Percentiles rank a stretch among this genome's conserved stretches.
phyloP scores from a whole-genome alignment of 2,113 vertebrate genomes.

The Solea senegalensis region DNA sequence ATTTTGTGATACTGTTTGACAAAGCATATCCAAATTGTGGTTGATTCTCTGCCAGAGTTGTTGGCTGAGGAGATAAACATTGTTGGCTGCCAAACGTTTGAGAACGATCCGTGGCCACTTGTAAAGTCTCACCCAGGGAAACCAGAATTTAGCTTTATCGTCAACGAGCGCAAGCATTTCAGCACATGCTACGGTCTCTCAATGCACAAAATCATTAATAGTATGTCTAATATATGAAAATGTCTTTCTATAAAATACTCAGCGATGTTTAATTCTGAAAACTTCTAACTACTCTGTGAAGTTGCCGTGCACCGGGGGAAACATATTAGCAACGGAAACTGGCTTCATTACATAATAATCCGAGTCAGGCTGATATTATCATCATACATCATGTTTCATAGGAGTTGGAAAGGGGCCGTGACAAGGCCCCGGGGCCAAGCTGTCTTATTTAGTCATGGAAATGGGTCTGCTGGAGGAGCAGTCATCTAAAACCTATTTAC shows the following conservation, averaged over 20 bases:
- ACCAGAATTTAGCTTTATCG: slow-evolving; percentile 4
- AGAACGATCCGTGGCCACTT: slow-evolving; percentile 13
- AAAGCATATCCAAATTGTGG: slow-evolving; percentile 11
- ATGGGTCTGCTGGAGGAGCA: slow-evolving; percentile 17
- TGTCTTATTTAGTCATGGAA: slow-evolving; percentile 64
- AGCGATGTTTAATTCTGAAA: too few species aligned
- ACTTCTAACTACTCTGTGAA: too few species aligned
- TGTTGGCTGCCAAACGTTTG: slow-evolving; percentile 30
- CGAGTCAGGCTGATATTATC: slow-evolving; percentile 39
- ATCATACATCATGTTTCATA: slow-evolving; percentile 45
- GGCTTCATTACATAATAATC: slow-evolving; percentile 36
- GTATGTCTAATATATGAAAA: too few species aligned
- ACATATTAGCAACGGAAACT: slow-evolving; percentile 3
- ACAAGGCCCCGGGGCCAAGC: slow-evolving; percentile 35
- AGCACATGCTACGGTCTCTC: too few species aligned
- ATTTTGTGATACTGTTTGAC: slow-evolving; percentile 20
- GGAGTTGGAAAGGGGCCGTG: slow-evolving; percentile 39
- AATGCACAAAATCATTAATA: too few species aligned
- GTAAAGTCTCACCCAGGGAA: slow-evolving; percentile 10
- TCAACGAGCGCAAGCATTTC: too few species aligned
- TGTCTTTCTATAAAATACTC: too few species aligned
- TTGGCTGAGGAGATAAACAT: slow-evolving; percentile 22
- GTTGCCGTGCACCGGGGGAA: background rate
- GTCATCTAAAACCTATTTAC: slow-evolving; percentile 44
- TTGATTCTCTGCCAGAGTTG: slow-evolving; percentile 32